Evolutionary conservation across 2,797 vertebrate species (phyloP).

Genomic region (Helicolenus hilgendorfi): DNA sequence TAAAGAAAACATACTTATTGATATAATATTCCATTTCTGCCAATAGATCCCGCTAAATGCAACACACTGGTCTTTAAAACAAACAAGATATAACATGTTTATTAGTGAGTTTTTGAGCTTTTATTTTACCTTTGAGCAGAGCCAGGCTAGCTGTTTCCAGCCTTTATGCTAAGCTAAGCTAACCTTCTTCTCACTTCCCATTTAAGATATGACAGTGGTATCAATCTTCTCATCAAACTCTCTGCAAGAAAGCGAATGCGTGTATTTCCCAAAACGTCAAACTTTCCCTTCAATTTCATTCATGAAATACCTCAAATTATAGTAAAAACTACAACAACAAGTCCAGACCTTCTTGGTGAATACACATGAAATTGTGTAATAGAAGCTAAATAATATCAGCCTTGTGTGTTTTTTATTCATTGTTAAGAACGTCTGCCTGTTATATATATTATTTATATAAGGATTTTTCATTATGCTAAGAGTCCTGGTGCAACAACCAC

Average conservation of each 20-base stretch:
- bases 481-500: neutral
- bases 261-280: neutral
- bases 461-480: neutral
- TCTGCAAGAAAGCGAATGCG: neutral
- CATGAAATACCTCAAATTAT: neutral
- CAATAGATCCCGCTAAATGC: no score
- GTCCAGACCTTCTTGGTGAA: neutral
- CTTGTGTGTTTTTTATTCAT: neutral
- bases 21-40: no score
- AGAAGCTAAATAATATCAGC: neutral
- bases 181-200: neutral
- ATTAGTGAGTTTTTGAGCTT: neutral
- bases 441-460: neutral
- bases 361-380: neutral
- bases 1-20: rapidly evolving
- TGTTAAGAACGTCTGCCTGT: neutral
- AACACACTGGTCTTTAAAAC: no score
- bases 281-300: neutral
- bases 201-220: neutral
- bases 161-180: slow-evolving; percentile 7
- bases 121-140: neutral
- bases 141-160: neutral
- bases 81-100: neutral
- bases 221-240: neutral
- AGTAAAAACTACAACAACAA: neutral